phyloP scores from a whole-genome alignment of 2,888 invertebrate species.

The Pristionchus mayeri region DNA sequence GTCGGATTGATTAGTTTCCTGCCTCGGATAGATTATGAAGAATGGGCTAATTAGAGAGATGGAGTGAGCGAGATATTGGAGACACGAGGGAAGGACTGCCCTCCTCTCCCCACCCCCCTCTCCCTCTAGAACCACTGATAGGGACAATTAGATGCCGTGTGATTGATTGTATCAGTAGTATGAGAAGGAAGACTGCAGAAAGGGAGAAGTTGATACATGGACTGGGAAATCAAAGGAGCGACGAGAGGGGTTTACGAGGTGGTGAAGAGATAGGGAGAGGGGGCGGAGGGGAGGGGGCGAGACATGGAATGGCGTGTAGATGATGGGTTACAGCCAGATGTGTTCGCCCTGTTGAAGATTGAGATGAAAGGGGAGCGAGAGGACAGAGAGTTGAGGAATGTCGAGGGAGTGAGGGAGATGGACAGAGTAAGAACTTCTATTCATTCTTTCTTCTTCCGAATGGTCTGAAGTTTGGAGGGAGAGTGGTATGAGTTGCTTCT shows the following conservation, averaged over 20 bases:
- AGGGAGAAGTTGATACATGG: not conserved
- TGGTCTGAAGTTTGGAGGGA: not conserved
- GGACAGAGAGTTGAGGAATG: not conserved
- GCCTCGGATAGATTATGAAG: slow-evolving; percentile 28
- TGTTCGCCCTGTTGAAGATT: not conserved
- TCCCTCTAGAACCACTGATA: not conserved
- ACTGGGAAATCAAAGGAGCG: not conserved
- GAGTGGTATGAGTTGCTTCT: not conserved
- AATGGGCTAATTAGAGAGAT: slow-evolving; percentile 35
- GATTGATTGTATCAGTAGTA: slow-evolving; percentile 23
- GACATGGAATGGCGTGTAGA: not conserved
- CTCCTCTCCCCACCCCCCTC: too few species aligned
- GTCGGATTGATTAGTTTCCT: slow-evolving; percentile 26
- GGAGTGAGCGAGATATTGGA: not conserved
- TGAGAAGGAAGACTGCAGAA: not conserved
- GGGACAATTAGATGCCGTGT: not conserved
- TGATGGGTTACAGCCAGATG: slow-evolving; percentile 30
- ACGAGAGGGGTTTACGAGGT: slow-evolving; percentile 14
- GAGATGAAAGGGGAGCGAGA: not conserved
- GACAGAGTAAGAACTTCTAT: not conserved
- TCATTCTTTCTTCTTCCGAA: not conserved
- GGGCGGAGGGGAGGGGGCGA: not conserved
- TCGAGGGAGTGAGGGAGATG: not conserved
- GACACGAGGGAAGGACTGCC: not conserved
- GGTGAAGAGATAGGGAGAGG: not conserved